Evolutionary conservation across 1,140 invertebrate genomes (phyloP).

Genomic region (Halesus radiatus): DNA sequence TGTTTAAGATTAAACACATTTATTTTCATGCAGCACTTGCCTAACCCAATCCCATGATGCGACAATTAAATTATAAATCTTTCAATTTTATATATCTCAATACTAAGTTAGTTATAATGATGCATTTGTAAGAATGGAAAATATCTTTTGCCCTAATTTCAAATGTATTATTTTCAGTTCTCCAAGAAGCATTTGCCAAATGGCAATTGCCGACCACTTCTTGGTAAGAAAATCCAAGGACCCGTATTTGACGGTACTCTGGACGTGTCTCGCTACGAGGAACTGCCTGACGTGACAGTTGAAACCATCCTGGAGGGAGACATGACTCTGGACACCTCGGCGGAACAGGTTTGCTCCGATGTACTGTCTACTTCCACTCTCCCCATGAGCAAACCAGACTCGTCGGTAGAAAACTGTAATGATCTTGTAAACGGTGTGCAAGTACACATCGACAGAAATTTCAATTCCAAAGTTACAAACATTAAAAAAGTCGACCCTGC

Average conservation of each 20-base stretch:
- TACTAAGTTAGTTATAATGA: too few relatives aligned
- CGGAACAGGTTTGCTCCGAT: constrained; percentile 15
- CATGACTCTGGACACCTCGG: constrained; percentile 35
- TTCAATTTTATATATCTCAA: too few relatives aligned
- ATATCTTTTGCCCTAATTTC: too few relatives aligned
- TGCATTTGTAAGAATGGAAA: too few relatives aligned
- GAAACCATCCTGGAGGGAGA: constrained; percentile 62
- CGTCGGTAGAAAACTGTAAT: neutral
- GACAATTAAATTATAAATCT: too few relatives aligned
- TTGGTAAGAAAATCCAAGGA: constrained; percentile 49
- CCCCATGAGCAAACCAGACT: neutral
- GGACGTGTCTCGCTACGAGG: constrained; percentile 64
- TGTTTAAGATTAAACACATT: too few relatives aligned
- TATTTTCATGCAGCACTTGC: too few relatives aligned
- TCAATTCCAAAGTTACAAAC: constrained; percentile 53
- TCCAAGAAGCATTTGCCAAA: constrained; percentile 61
- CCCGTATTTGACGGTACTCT: constrained; percentile 59
- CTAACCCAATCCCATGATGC: neutral
- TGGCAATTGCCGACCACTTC: constrained; percentile 58
- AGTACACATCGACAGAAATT: constrained; percentile 52
- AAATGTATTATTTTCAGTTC: constrained; percentile 44
- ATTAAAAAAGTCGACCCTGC: constrained; percentile 44
- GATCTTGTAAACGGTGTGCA: constrained; percentile 25
- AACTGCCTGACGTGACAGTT: constrained; percentile 60
- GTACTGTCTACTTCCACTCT: neutral